These are phyloP conservation scores for Cottoperca gobio DNA, from an alignment of 2,797 vertebrate genomes.

Conservation along the genomic window DNA sequence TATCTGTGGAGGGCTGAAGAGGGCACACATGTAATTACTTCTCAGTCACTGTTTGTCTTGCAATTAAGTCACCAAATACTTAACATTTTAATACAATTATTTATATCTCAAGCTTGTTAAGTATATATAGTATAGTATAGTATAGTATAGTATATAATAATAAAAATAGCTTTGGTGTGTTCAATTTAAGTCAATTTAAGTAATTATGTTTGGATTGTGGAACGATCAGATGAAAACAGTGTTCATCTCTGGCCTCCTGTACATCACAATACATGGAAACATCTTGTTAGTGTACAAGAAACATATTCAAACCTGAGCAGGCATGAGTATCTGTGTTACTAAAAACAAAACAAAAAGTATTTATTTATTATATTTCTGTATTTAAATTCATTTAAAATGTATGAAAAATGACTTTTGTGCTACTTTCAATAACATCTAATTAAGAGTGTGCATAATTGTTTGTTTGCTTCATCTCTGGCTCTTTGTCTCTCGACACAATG, in stretches of 20 bases:
- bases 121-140: too few relatives aligned
- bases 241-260: background rate
- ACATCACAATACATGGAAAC: background rate
- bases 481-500: conserved; percentile 45
- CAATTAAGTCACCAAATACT: conserved; percentile 6
- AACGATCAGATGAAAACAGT: background rate
- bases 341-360: too few relatives aligned
- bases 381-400: too few relatives aligned
- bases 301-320: background rate
- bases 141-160: too few relatives aligned
- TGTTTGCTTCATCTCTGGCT: conserved; percentile 33
- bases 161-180: background rate
- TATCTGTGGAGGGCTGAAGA: conserved; percentile 25
- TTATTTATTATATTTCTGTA: too few relatives aligned
- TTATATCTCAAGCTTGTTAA: background rate
- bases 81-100: conserved; percentile 6
- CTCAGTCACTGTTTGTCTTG: conserved; percentile 14
- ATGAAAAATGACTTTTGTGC: background rate
- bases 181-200: too few relatives aligned
- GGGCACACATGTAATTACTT: conserved; percentile 35
- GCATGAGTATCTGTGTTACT: background rate
- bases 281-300: background rate
- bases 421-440: background rate
- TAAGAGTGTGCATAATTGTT: conserved; percentile 62
- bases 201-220: conserved; percentile 1